Base-by-base conservation (phyloP, 2,113 vertebrate genomes). In the Zapus hudsonius region DNA sequence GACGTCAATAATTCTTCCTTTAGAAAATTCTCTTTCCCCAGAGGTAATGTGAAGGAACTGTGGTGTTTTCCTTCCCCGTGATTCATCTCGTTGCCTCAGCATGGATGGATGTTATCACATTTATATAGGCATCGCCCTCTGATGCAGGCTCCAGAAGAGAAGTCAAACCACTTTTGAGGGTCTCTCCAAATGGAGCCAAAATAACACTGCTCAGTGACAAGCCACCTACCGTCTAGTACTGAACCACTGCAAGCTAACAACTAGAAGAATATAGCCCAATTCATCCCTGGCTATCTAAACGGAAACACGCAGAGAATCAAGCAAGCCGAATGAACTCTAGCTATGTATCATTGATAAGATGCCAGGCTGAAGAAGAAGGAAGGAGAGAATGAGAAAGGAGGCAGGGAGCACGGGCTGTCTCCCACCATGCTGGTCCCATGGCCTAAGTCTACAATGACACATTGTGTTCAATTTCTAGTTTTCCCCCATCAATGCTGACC, bases 1-100 rank as follows among this genome's bases (percentile, higher is more conserved):
- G 25, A 86, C 36, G 82, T 75, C n/a, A 1, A 40, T 94, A 90
- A 90, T 88, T 95, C 88, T 86, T 89, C 59, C 69, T 92, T 89
- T 61, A 82, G 61, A 87, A 92, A 95, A 87, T 44, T 87, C 8
- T 63, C 61, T 91, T 52, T 84, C 64, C 74, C 57, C n/a, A 22
- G 16, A 81, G 59, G 66, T 40, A 89, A 20, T 23, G 8, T 31
- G 36, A 93, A 36, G 63, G 17, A 84, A 38, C 40, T 42, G 67
- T 74, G 57, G 73, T 90, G 33, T 47, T 84, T 36, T 15, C 40
- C 57, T 80, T 20, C 22, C 16, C 0, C 31, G 12, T 20, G 52
- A 64, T 91, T 89, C 29, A 57, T 79, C 57, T 67, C 27, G 29
- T 67, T 94, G 40, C 52, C 38, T 92, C 55, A 90, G 16, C 79